These are phyloP conservation scores for Proctacanthus coquilletti DNA, from an alignment of 1,140 invertebrate genomes.

Conservation along the genomic window DNA sequence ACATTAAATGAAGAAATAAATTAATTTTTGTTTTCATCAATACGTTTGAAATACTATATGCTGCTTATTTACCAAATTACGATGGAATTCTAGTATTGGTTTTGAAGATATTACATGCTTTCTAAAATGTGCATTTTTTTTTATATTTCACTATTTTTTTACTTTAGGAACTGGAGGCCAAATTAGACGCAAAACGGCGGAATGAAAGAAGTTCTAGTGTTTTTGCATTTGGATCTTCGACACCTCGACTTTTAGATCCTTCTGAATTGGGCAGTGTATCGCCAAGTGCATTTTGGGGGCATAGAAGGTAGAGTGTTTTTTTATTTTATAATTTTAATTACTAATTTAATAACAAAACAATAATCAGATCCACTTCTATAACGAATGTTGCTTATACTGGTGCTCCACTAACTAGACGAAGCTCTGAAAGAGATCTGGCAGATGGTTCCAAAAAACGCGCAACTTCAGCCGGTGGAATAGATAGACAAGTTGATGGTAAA, in stretches of 20 bases:
- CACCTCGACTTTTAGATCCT: constrained; percentile 69
- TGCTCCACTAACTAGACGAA: constrained; percentile 62
- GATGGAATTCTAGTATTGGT: no score
- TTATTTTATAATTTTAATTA: neutral
- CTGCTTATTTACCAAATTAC: no score
- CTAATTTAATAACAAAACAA: neutral
- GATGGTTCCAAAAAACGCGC: constrained; percentile 69
- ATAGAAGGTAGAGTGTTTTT: constrained; percentile 39
- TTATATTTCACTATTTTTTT: constrained; percentile 12
- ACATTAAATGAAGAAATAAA: neutral
- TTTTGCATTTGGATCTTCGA: constrained; percentile 81
- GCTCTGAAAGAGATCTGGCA: constrained; percentile 62
- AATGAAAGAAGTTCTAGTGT: constrained; percentile 47
- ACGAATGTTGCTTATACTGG: constrained; percentile 57
- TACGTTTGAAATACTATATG: no score
- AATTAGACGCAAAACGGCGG: constrained; percentile 55
- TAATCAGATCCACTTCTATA: constrained; percentile 60
- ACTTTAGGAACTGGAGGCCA: constrained; percentile 53
- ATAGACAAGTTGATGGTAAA: constrained; percentile 53
- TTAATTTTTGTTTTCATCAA: neutral
- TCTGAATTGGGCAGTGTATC: constrained; percentile 45
- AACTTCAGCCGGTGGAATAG: constrained; percentile 54
- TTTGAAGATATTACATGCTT: no score
- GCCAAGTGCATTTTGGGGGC: constrained; percentile 54
- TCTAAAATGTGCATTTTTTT: neutral